Evolutionary conservation across 1,140 invertebrate genomes (phyloP).

Genomic region (Ladona fulva): DNA sequence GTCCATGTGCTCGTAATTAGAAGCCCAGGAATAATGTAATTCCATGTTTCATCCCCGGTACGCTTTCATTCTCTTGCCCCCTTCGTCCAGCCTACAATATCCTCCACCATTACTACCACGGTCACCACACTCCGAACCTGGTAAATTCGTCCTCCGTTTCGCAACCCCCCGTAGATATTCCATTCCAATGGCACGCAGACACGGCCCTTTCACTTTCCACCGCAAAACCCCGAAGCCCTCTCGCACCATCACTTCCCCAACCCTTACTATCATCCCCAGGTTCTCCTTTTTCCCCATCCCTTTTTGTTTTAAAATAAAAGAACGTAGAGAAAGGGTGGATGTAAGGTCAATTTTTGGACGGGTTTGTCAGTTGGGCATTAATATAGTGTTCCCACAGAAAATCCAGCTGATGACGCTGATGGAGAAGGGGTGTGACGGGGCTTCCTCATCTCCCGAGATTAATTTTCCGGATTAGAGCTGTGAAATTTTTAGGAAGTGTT

Average conservation of each 20-base stretch:
- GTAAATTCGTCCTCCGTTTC: not conserved
- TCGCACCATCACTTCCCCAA: not conserved
- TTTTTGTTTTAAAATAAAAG: not conserved
- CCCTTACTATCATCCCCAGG: not conserved
- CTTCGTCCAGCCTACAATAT: not conserved
- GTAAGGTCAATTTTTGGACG: not conserved
- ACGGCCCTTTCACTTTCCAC: not conserved
- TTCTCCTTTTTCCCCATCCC: not conserved
- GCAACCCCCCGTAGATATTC: not conserved
- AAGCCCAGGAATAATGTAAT: too few species aligned
- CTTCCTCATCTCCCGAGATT: too few species aligned
- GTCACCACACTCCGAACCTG: not conserved
- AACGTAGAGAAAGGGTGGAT: not conserved
- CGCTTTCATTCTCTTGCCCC: not conserved
- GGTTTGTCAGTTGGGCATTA: not conserved
- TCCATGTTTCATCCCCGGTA: not conserved
- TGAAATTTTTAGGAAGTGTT: too few species aligned
- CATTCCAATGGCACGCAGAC: not conserved
- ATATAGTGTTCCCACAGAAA: not conserved
- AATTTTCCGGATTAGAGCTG: too few species aligned
- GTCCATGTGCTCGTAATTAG: too few species aligned
- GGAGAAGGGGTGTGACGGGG: too few species aligned
- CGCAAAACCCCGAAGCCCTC: not conserved
- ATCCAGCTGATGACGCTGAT: not conserved
- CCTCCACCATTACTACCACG: not conserved